Evolutionary conservation across 1,140 invertebrate species (phyloP).

Genomic region (Eupristina koningsbergeri): DNA sequence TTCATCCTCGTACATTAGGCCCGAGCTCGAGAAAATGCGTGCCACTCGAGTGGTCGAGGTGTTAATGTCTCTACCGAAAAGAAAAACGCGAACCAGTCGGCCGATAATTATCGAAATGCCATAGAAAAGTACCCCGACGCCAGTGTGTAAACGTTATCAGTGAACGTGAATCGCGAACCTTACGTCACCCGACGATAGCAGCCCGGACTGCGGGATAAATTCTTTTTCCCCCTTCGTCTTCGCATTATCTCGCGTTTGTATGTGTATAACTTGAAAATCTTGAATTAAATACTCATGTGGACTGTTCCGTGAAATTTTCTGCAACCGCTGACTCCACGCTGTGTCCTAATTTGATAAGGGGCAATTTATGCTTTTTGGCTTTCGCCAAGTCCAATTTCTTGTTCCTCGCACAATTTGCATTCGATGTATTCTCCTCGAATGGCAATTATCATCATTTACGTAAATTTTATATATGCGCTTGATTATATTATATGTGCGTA

Average conservation of each 20-base stretch:
- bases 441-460: too few species aligned
- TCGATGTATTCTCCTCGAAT: background rate
- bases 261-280: background rate
- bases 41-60: slow-evolving; percentile 40
- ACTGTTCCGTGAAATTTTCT: slow-evolving; percentile 5
- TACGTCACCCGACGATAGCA: slow-evolving; percentile 20
- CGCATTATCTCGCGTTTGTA: slow-evolving; percentile 11
- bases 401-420: slow-evolving; percentile 16
- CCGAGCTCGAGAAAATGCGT: slow-evolving; percentile 25
- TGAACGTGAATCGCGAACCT: slow-evolving; percentile 39
- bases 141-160: slow-evolving; percentile 8
- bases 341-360: slow-evolving; percentile 36
- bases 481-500: background rate
- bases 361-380: too few species aligned
- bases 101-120: slow-evolving; percentile 44
- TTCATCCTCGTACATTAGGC: background rate
- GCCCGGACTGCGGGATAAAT: background rate
- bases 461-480: too few species aligned
- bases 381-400: too few species aligned
- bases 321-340: background rate
- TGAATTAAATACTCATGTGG: background rate
- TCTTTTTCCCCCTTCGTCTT: background rate
- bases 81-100: slow-evolving; percentile 15
- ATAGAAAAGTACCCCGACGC: background rate
- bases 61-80: slow-evolving; percentile 5